A percentile compares a stretch with the other conserved stretches of the same genome.
phyloP scores from a whole-genome alignment of 2,888 invertebrate species.

The Agapetus fuscipes region DNA sequence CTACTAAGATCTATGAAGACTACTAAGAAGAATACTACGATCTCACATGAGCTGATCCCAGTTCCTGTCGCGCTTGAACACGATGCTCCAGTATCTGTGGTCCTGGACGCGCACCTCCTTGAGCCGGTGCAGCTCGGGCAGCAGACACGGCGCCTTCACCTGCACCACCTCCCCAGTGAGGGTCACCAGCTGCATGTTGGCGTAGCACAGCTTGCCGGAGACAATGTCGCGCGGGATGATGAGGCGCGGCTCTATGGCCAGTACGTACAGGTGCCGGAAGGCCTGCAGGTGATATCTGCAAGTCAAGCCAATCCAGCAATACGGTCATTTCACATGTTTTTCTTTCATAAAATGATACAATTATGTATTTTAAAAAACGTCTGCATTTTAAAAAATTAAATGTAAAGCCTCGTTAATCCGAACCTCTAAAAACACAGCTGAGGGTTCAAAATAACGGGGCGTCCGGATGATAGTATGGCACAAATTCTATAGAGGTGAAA shows the following conservation, averaged over 20 bases:
- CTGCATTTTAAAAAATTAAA: no score
- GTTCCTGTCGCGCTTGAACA: slow-evolving; percentile 71
- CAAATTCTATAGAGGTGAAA: no score
- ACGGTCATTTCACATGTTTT: slow-evolving; percentile 3
- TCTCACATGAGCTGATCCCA: slow-evolving; percentile 74
- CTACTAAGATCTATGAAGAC: no score
- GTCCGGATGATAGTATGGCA: no score
- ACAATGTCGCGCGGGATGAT: slow-evolving; percentile 80
- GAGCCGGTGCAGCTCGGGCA: slow-evolving; percentile 71
- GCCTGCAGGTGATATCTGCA: slow-evolving; percentile 93
- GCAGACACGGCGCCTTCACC: slow-evolving; percentile 72
- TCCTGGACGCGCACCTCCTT: slow-evolving; percentile 71
- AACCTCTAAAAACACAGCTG: no score
- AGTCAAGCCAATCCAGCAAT: slow-evolving; percentile 7
- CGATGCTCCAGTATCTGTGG: slow-evolving; percentile 82
- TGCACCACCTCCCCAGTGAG: slow-evolving; percentile 41
- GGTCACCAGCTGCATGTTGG: slow-evolving; percentile 56
- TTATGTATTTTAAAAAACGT: no score
- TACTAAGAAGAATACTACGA: no score
- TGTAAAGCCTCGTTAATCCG: no score
- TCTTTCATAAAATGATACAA: no score
- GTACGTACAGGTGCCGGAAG: slow-evolving; percentile 88
- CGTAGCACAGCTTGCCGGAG: slow-evolving; percentile 72
- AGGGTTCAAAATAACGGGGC: no score
- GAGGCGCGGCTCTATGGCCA: slow-evolving; percentile 86